Evolutionary conservation across 2,888 invertebrate species (phyloP).

Genomic region (Argyra leucocephala): DNA sequence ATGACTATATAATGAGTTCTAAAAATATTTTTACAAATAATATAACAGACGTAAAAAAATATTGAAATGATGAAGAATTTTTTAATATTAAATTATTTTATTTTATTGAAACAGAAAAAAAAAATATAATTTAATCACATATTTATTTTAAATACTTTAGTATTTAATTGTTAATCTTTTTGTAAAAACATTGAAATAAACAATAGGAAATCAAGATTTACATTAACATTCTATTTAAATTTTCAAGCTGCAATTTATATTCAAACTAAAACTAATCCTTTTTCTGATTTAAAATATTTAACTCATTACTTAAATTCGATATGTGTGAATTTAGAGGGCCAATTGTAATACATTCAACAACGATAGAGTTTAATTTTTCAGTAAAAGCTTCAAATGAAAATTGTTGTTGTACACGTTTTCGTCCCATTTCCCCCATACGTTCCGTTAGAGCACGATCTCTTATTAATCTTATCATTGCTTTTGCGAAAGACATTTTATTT

Average conservation of each 20-base stretch:
- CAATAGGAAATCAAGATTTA: background rate
- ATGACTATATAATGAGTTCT: background rate
- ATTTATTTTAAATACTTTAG: background rate
- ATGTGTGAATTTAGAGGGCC: no score
- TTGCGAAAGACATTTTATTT: slow-evolving; percentile 60
- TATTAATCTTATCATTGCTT: slow-evolving; percentile 63
- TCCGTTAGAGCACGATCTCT: slow-evolving; percentile 51
- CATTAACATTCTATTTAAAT: no score
- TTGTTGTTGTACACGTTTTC: slow-evolving; percentile 60
- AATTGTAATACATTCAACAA: slow-evolving; percentile 20
- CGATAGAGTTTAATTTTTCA: slow-evolving; percentile 50
- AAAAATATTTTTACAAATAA: background rate
- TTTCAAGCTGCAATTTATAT: background rate
- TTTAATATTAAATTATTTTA: no score
- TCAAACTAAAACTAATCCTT: background rate
- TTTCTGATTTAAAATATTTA: no score
- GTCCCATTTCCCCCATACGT: slow-evolving; percentile 67
- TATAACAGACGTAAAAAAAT: background rate
- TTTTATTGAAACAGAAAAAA: background rate
- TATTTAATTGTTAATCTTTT: background rate
- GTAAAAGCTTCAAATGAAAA: slow-evolving; percentile 80
- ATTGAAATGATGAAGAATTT: background rate
- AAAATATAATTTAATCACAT: background rate
- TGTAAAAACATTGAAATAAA: background rate
- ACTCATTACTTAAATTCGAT: no score